A percentile compares a stretch with the other conserved stretches of the same genome.
These are phyloP conservation scores for Leucoraja ocellata DNA, from an alignment of 2,797 vertebrate species.

Conservation along the genomic window DNA sequence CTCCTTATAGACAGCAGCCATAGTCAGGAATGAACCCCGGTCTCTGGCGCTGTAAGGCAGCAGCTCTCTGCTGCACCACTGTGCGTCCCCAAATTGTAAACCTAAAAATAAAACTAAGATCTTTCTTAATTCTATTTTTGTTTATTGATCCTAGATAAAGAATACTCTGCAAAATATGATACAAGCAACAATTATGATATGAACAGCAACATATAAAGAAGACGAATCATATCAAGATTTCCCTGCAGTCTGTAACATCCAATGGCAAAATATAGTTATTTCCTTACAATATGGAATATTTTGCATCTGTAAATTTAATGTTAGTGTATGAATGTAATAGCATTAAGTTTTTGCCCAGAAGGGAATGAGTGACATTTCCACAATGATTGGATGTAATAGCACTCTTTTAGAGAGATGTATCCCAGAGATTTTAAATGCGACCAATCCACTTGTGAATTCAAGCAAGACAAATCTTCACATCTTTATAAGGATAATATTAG, in stretches of 20 bases:
- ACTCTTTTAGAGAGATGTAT: constrained; percentile 51
- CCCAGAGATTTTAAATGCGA: constrained; percentile 50
- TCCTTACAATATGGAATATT: not conserved
- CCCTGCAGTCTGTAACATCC: not conserved
- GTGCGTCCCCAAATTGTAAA: no score
- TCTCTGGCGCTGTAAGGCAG: no score
- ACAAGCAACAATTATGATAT: not conserved
- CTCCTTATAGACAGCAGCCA: no score
- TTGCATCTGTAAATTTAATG: not conserved
- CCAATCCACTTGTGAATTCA: constrained; percentile 34
- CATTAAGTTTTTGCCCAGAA: not conserved
- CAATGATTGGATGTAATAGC: constrained; percentile 62
- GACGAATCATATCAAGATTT: constrained; percentile 9
- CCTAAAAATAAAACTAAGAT: not conserved
- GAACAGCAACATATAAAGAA: not conserved
- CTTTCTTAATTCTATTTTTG: not conserved
- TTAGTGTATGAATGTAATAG: not conserved
- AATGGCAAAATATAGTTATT: not conserved
- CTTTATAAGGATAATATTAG: constrained; percentile 66
- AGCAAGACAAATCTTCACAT: constrained; percentile 54
- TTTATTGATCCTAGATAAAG: not conserved
- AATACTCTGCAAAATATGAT: not conserved
- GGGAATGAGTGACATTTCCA: not conserved
- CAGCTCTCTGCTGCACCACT: no score
- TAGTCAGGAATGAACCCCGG: no score